phyloP scores from a whole-genome alignment of 2,797 vertebrate species.

The Syngnathus rostellatus region DNA sequence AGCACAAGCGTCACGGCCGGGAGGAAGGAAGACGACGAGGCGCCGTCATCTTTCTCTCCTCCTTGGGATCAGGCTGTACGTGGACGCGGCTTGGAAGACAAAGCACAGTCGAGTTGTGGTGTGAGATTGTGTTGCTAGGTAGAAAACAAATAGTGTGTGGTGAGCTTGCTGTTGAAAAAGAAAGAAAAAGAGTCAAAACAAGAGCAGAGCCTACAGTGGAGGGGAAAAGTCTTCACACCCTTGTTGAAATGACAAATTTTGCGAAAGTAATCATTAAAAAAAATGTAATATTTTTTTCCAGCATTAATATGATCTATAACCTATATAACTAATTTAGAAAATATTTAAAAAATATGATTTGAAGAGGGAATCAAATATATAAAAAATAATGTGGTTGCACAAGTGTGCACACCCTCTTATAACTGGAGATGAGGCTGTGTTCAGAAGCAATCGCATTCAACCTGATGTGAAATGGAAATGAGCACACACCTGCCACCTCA shows the following conservation, averaged over 20 bases:
- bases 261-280: not conserved
- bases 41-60: conserved; percentile 34
- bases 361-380: not conserved
- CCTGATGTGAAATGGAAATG: not conserved
- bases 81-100: conserved; percentile 46
- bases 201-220: conserved; percentile 4
- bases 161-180: conserved; percentile 51
- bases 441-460: not conserved
- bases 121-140: conserved; percentile 58
- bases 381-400: not conserved
- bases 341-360: not conserved
- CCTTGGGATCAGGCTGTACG: conserved; percentile 42
- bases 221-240: not conserved
- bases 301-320: not conserved
- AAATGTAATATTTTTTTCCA: not conserved
- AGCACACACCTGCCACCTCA: not conserved
- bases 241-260: not conserved
- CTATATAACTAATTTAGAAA: not conserved
- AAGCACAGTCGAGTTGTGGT: conserved; percentile 54
- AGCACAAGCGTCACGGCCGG: conserved; percentile 42
- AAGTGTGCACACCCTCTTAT: not conserved
- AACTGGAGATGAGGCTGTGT: not conserved
- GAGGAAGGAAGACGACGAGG: conserved; percentile 13
- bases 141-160: conserved; percentile 29
- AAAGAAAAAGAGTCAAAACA: conserved; percentile 42